These are phyloP conservation scores for Rhopalosiphum nymphaeae DNA, from an alignment of 2,888 invertebrate genomes.

Conservation along the genomic window DNA sequence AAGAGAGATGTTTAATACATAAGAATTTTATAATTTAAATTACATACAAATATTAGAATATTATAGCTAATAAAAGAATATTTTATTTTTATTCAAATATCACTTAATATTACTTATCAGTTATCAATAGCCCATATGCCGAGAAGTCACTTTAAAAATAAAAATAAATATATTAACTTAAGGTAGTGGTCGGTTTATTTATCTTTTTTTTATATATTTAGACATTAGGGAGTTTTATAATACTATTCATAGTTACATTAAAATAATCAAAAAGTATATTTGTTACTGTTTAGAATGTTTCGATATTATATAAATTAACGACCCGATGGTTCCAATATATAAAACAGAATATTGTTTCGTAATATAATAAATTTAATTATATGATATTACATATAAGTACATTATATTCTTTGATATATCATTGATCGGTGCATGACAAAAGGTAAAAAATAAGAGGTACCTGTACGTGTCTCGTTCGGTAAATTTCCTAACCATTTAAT, in stretches of 20 bases:
- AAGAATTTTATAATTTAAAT: no score
- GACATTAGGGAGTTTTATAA: background rate
- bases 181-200: background rate
- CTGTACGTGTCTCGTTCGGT: background rate
- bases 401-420: background rate
- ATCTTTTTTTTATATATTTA: background rate
- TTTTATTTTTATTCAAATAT: background rate
- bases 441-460: background rate
- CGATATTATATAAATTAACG: background rate
- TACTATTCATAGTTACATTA: background rate
- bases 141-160: background rate
- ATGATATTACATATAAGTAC: background rate
- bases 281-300: background rate
- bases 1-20: background rate
- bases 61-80: background rate
- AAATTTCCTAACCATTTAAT: background rate
- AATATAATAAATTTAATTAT: background rate
- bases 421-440: background rate
- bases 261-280: background rate
- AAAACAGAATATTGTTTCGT: background rate
- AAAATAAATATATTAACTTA: background rate
- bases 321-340: background rate
- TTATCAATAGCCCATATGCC: background rate
- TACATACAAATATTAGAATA: background rate
- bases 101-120: background rate